A percentile compares a stretch with the other conserved stretches of the same genome.
These are phyloP conservation scores for Imbricaverruca yamaguchii DNA, from an alignment of 2,888 invertebrate genomes.

Conservation along the genomic window DNA sequence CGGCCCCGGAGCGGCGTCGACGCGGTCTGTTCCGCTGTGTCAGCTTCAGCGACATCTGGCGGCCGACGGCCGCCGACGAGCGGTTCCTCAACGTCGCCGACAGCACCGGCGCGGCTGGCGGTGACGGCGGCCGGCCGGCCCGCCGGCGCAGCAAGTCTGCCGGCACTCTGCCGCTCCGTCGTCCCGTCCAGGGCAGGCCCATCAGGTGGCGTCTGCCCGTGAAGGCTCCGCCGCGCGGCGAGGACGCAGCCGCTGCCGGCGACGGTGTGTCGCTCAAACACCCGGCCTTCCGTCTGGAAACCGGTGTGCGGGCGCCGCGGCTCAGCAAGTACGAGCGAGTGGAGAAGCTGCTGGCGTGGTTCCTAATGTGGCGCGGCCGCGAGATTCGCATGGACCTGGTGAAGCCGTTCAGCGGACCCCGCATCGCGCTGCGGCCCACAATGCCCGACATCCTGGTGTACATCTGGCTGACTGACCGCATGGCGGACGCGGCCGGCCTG, in stretches of 20 bases:
- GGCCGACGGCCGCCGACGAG: neutral
- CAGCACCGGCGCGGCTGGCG: neutral
- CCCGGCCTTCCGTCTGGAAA: neutral
- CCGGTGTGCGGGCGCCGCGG: neutral
- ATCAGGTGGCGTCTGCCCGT: too few species aligned
- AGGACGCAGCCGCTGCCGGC: neutral
- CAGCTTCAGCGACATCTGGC: conserved; percentile 20
- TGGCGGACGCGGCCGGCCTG: neutral
- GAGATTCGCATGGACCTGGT: conserved; percentile 16
- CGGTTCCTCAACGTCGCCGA: neutral
- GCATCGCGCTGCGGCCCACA: conserved; percentile 1
- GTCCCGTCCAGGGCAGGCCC: neutral
- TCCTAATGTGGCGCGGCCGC: neutral
- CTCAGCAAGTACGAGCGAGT: neutral
- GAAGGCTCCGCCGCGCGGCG: neutral
- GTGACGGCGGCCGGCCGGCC: neutral
- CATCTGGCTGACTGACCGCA: neutral
- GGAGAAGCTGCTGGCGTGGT: conserved; percentile 15
- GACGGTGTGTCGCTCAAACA: neutral
- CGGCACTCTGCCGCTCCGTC: neutral
- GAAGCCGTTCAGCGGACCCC: conserved; percentile 14
- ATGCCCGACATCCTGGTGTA: conserved; percentile 14
- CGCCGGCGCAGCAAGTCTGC: neutral
- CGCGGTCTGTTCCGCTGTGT: conserved; percentile 12
- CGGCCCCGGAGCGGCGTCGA: neutral